Conservation (phyloP, 1,140 invertebrate genomes). For the Plodia interpunctella region DNA sequence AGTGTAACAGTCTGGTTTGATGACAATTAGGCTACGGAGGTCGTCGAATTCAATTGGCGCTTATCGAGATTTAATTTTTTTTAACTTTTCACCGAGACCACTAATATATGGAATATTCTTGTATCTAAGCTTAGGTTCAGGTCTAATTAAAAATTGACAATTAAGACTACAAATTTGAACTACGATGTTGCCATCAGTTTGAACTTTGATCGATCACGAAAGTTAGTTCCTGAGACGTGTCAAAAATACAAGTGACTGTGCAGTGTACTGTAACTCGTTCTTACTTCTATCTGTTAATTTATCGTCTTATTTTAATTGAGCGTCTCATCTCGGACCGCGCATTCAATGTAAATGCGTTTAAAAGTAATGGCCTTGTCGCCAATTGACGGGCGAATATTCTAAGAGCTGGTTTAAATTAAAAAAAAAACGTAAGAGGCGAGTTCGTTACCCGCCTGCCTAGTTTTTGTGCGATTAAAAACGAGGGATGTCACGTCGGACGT, state of each 20-base stretch:
- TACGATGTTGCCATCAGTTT: too few relatives aligned
- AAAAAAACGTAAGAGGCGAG: slow-evolving; percentile 12
- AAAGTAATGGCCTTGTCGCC: slow-evolving; percentile 51
- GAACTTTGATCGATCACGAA: too few relatives aligned
- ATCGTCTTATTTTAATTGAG: slow-evolving; percentile 66
- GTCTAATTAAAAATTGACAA: too few relatives aligned
- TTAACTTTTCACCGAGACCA: too few relatives aligned
- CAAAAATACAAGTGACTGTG: neutral
- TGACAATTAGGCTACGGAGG: too few relatives aligned
- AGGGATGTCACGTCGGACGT: neutral
- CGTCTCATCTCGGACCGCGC: slow-evolving; percentile 36
- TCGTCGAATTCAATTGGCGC: too few relatives aligned
- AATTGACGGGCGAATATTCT: slow-evolving; percentile 28
- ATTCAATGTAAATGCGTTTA: slow-evolving; percentile 69
- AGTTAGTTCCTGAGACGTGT: neutral
- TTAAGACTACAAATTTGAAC: too few relatives aligned
- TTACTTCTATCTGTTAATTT: slow-evolving; percentile 48
- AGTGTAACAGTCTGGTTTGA: too few relatives aligned
- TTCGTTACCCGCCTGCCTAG: slow-evolving; percentile 21
- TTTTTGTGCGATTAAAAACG: slow-evolving; percentile 23
- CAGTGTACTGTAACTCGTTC: neutral
- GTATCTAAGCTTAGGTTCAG: too few relatives aligned
- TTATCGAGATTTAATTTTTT: too few relatives aligned
- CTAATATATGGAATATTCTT: too few relatives aligned
- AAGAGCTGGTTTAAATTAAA: slow-evolving; percentile 4